Evolutionary conservation across 2,113 vertebrate genomes (phyloP).

Genomic region (Paradoxurus hermaphroditus): DNA sequence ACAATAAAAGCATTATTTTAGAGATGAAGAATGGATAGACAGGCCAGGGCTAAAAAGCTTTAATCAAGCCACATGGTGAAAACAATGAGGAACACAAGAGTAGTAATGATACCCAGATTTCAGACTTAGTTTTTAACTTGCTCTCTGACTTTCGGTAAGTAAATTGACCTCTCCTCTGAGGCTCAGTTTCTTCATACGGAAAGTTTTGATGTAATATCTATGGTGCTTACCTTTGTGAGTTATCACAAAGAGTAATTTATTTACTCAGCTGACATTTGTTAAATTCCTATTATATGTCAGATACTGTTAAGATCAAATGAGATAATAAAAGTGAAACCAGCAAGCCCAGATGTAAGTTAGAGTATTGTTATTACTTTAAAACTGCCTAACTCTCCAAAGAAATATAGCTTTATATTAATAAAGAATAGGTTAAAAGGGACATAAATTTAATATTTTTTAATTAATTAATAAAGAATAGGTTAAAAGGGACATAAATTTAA

Average conservation of each 20-base stretch:
- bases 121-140: neutral
- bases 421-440: neutral
- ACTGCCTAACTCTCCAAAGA: neutral
- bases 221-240: neutral
- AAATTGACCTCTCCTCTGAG: neutral
- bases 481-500: neutral
- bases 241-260: neutral
- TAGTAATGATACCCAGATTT: neutral
- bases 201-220: neutral
- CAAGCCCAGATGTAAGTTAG: neutral
- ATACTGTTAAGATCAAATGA: neutral
- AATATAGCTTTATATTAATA: slow-evolving; percentile 2
- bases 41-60: neutral
- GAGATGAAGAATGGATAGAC: neutral
- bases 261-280: neutral
- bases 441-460: neutral
- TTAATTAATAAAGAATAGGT: too few relatives aligned
- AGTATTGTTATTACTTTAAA: neutral
- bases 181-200: neutral
- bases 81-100: neutral
- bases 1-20: neutral
- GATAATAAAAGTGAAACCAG: slow-evolving; percentile 8
- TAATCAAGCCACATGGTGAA: neutral
- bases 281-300: neutral
- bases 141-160: neutral